Percentiles rank a stretch among this genome's conserved stretches.
These are phyloP conservation scores for Pimpla rufipes DNA, from an alignment of 2,888 invertebrate genomes.

Conservation along the genomic window DNA sequence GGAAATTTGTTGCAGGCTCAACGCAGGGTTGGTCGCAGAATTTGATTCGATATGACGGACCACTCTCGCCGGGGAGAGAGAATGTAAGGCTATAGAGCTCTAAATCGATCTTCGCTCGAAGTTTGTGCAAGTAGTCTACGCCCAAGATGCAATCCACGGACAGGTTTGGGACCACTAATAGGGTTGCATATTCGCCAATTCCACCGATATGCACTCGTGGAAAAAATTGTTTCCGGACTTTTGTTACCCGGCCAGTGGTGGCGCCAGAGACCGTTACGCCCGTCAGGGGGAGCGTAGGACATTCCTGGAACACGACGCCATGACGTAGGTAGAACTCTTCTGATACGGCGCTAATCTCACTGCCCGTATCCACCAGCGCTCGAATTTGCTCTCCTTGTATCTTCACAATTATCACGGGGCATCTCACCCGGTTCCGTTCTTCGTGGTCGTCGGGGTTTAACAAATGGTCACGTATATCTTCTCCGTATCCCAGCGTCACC, in stretches of 20 bases:
- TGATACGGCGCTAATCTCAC: slow-evolving; percentile 6
- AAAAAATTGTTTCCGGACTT: slow-evolving; percentile 4
- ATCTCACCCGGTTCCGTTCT: not conserved
- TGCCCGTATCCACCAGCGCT: slow-evolving; percentile 11
- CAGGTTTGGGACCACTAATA: not conserved
- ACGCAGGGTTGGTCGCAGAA: too few species aligned
- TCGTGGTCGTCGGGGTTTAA: not conserved
- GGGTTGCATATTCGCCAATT: too few species aligned
- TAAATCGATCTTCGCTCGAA: not conserved
- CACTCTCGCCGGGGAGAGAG: not conserved
- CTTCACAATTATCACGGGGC: not conserved
- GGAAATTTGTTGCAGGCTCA: too few species aligned
- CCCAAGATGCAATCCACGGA: not conserved
- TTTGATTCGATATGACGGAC: not conserved
- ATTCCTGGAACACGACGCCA: not conserved
- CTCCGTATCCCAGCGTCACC: slow-evolving; percentile 31
- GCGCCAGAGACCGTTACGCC: slow-evolving; percentile 21
- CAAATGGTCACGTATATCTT: not conserved
- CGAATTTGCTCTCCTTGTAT: not conserved
- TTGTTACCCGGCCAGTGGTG: not conserved
- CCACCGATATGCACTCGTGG: too few species aligned
- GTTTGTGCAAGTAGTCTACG: not conserved
- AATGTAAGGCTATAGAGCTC: not conserved
- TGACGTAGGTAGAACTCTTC: not conserved
- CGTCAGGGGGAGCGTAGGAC: not conserved